Conservation (phyloP, 2,888 invertebrate species). For the Tortrix viridana region DNA sequence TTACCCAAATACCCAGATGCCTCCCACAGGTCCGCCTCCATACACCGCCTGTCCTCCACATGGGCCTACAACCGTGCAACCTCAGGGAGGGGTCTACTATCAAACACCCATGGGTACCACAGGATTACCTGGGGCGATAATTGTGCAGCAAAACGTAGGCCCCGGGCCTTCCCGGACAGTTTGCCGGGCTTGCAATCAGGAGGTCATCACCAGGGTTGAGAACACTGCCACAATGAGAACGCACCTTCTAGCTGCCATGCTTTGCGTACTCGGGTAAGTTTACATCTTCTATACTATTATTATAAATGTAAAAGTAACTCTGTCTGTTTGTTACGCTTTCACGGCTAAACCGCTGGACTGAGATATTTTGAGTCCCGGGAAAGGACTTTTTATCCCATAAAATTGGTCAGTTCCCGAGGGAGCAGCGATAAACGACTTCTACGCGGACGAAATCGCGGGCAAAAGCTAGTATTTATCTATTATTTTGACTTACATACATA, state of each 20-base stretch:
- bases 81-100: background rate
- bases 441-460: too few species aligned
- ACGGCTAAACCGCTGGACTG: too few species aligned
- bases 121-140: background rate
- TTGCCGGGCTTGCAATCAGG: slow-evolving; percentile 64
- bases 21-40: slow-evolving; percentile 48
- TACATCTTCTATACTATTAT: background rate
- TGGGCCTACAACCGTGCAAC: background rate
- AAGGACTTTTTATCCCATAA: too few species aligned
- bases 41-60: slow-evolving; percentile 41
- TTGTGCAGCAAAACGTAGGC: slow-evolving; percentile 3
- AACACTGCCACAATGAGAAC: slow-evolving; percentile 61
- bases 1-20: slow-evolving; percentile 29
- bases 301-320: too few species aligned
- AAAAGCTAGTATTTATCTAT: too few species aligned
- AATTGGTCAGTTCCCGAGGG: too few species aligned
- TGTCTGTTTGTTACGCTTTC: too few species aligned
- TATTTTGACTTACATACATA: too few species aligned
- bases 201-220: slow-evolving; percentile 54
- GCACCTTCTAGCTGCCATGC: slow-evolving; percentile 64
- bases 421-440: too few species aligned
- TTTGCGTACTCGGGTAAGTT: slow-evolving; percentile 50
- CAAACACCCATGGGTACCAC: slow-evolving; percentile 5
- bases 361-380: too few species aligned
- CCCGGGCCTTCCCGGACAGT: slow-evolving; percentile 40